Base-by-base conservation (phyloP, 1,140 invertebrate genomes). In the Caenorhabditis remanei region DNA sequence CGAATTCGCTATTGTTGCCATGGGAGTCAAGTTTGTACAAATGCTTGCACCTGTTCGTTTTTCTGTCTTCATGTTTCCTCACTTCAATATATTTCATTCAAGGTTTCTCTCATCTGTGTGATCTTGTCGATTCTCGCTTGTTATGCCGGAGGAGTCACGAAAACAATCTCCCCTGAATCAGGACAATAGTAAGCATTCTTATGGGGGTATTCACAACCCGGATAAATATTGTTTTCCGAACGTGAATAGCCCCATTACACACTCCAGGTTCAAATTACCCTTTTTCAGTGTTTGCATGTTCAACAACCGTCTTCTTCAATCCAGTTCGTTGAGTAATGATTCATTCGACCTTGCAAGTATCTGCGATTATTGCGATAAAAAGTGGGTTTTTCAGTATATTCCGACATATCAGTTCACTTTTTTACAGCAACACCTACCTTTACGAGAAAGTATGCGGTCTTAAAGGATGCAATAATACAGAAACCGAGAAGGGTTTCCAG, bases 1-100 rank as follows among this genome's bases (percentile, higher is more conserved):
- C 61, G 92, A 94, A 58, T 91, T 93, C 85, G 79, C 93, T 32
- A 93, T 94, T 82, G 94, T 94, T 21, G 94, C 94, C 86, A 92
- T 94, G 63, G 94, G 94, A 6, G 94, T 94, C 55, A 91, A 90
- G 58, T 94, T 94, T 89, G 94, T 94, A 53, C 94, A 93, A 91
- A 93, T 93, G 89, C 92, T 94, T 86, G 94, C 94, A 8, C 92
- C 94, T 0, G 89, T 89, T 65, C 46, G 75, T 67, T 53, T 58
- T 55, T 67, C 19, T 32, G 50, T 43, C 4, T 9, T 24, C 58
- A 48, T 41, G 65, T 48, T 9, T 85, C 43, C 11, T 32, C 16
- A n/a, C 13, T 48, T 67, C 3, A n/a, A 46, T 67, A 9, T 53
- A 7, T 21, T 24, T 53, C 9, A 55, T 87, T 84, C 11, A 6